Conservation (phyloP, 2,113 vertebrate genomes). For the Clarias batrachus region DNA sequence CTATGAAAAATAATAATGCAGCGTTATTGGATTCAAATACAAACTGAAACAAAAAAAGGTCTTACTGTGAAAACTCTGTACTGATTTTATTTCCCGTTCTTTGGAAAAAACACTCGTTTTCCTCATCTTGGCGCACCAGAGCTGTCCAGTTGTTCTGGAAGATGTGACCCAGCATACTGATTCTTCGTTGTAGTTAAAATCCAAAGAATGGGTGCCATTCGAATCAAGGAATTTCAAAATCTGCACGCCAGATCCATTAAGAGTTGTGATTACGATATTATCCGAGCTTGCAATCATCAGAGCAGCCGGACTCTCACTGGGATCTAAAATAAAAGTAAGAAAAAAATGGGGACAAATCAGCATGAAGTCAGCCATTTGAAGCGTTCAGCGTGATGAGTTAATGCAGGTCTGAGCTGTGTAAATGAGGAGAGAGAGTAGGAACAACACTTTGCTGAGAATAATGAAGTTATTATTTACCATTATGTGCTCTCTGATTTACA, state of each 20-base stretch:
- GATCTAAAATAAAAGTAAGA: slow-evolving; percentile 69
- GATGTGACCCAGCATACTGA: slow-evolving; percentile 88
- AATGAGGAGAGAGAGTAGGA: slow-evolving; percentile 1
- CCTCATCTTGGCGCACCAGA: slow-evolving; percentile 80
- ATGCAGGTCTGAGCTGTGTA: slow-evolving; percentile 12
- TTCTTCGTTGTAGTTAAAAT: slow-evolving; percentile 83
- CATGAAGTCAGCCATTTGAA: slow-evolving; percentile 28
- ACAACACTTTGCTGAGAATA: background rate
- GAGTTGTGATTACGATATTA: slow-evolving; percentile 77
- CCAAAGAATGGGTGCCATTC: slow-evolving; percentile 81
- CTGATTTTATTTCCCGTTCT: slow-evolving; percentile 76
- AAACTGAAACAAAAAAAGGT: slow-evolving; percentile 21
- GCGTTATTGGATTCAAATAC: background rate
- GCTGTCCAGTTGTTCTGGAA: slow-evolving; percentile 77
- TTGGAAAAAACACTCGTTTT: slow-evolving; percentile 75
- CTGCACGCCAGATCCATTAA: slow-evolving; percentile 83
- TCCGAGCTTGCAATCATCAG: slow-evolving; percentile 81
- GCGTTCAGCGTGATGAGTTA: slow-evolving; percentile 23
- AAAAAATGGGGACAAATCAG: slow-evolving; percentile 35
- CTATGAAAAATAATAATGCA: background rate
- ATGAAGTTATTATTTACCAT: slow-evolving; percentile 5
- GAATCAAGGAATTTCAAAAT: slow-evolving; percentile 70
- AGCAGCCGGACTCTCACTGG: slow-evolving; percentile 80
- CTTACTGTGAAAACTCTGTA: slow-evolving; percentile 86
- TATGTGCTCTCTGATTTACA: background rate